These are phyloP conservation scores for Rhyzopertha dominica DNA, from an alignment of 1,140 invertebrate species.

Conservation along the genomic window DNA sequence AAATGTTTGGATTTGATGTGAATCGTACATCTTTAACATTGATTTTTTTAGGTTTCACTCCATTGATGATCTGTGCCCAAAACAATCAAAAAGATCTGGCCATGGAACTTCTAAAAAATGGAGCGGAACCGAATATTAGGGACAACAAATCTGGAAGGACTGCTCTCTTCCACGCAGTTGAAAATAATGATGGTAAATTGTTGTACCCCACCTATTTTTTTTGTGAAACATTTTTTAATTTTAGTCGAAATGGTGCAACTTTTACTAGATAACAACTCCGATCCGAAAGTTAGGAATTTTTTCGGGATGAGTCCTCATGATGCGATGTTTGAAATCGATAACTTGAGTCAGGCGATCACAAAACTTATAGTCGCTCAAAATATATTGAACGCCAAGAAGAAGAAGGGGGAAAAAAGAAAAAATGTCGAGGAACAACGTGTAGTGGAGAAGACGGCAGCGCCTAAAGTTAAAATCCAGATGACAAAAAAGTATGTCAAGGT, in stretches of 20 bases:
- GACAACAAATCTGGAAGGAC: conserved; percentile 37
- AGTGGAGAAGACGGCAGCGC: conserved; percentile 83
- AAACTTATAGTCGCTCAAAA: conserved; percentile 21
- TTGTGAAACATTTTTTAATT: conserved; percentile 19
- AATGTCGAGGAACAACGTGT: conserved; percentile 50
- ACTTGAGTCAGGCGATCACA: conserved; percentile 30
- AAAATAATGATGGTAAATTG: conserved; percentile 32
- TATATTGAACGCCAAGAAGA: not conserved
- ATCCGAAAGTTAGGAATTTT: conserved; percentile 37
- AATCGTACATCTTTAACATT: not conserved
- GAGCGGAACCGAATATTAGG: conserved; percentile 28
- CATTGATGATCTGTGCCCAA: conserved; percentile 32
- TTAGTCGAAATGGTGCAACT: conserved; percentile 27
- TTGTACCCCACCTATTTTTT: too few relatives aligned
- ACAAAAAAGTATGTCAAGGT: too few relatives aligned
- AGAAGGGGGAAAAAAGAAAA: not conserved
- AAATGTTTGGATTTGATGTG: not conserved
- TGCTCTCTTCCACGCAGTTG: conserved; percentile 36
- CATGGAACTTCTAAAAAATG: conserved; percentile 20
- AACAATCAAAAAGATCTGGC: conserved; percentile 24
- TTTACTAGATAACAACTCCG: conserved; percentile 24
- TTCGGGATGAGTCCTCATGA: conserved; percentile 38
- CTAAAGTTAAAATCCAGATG: too few relatives aligned
- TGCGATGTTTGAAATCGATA: conserved; percentile 37
- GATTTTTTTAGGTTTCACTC: conserved; percentile 30